Conservation (phyloP, 2,888 invertebrate genomes). For the Agapetus fuscipes region DNA sequence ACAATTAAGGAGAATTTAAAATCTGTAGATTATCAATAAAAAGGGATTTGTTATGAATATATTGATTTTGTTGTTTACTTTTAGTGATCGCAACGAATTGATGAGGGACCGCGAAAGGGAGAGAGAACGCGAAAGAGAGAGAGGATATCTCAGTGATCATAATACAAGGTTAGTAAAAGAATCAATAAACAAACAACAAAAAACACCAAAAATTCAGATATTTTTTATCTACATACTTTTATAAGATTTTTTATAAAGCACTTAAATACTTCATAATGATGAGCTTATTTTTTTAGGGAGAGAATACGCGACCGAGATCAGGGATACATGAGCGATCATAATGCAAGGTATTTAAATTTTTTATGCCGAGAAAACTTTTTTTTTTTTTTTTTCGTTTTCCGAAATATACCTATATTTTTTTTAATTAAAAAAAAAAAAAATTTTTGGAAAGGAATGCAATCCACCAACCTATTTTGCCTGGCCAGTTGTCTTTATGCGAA, state of each 20-base stretch:
- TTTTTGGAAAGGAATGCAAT: too few relatives aligned
- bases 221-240: too few relatives aligned
- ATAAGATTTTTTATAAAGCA: too few relatives aligned
- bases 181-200: too few relatives aligned
- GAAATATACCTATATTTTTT: slow-evolving; percentile 1
- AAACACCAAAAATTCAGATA: too few relatives aligned
- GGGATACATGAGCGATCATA: slow-evolving; percentile 70
- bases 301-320: slow-evolving; percentile 51
- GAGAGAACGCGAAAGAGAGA: slow-evolving; percentile 47
- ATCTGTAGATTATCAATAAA: too few relatives aligned
- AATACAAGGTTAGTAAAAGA: slow-evolving; percentile 66
- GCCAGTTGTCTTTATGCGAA: too few relatives aligned
- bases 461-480: too few relatives aligned
- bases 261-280: too few relatives aligned
- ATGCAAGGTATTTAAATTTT: slow-evolving; percentile 49
- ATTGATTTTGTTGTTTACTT: slow-evolving; percentile 19
- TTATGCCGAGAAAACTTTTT: slow-evolving; percentile 10
- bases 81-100: slow-evolving; percentile 75
- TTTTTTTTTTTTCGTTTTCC: slow-evolving; percentile 12
- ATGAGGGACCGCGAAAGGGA: slow-evolving; percentile 68
- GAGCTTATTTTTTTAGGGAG: slow-evolving; percentile 33
- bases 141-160: slow-evolving; percentile 73
- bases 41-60: slow-evolving; percentile 2
- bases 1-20: too few relatives aligned
- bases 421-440: too few relatives aligned